Evolutionary conservation across 2,797 vertebrate genomes (phyloP).

Genomic region (Myripristis murdjan): DNA sequence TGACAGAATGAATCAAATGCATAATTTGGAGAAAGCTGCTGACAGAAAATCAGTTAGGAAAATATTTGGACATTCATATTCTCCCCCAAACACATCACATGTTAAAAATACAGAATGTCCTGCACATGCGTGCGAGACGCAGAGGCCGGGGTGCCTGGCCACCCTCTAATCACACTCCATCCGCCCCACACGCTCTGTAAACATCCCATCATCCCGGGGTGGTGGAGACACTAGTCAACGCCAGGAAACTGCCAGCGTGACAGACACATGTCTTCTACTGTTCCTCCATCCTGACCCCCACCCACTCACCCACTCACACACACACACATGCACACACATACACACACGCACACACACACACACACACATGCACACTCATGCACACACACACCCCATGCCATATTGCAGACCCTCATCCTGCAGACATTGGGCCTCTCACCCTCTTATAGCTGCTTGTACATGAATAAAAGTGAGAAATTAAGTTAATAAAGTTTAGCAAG

Average conservation of each 20-base stretch:
- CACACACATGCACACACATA: too few species aligned
- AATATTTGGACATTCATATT: constrained; percentile 79
- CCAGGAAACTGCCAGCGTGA: constrained; percentile 67
- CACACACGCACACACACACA: too few species aligned
- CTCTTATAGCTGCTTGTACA: background rate
- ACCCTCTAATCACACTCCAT: constrained; percentile 57
- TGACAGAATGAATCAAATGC: constrained; percentile 78
- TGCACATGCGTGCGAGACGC: constrained; percentile 57
- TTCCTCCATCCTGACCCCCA: constrained; percentile 25
- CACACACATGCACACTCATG: too few species aligned
- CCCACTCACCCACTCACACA: too few species aligned
- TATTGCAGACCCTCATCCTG: constrained; percentile 12
- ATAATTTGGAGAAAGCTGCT: constrained; percentile 80
- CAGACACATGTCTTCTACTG: constrained; percentile 59
- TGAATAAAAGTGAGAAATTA: constrained; percentile 4
- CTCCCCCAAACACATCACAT: constrained; percentile 72
- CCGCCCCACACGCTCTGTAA: constrained; percentile 70
- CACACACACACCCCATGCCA: constrained; percentile 8
- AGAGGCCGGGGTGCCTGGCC: constrained; percentile 47
- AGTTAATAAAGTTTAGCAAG: constrained; percentile 14
- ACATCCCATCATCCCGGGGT: constrained; percentile 72
- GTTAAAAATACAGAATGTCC: constrained; percentile 73
- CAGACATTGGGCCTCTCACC: background rate
- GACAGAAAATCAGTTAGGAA: constrained; percentile 84
- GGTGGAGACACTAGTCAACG: constrained; percentile 57